Evolutionary conservation across 2,888 invertebrate species (phyloP).

Genomic region (Drosophila putrida): DNA sequence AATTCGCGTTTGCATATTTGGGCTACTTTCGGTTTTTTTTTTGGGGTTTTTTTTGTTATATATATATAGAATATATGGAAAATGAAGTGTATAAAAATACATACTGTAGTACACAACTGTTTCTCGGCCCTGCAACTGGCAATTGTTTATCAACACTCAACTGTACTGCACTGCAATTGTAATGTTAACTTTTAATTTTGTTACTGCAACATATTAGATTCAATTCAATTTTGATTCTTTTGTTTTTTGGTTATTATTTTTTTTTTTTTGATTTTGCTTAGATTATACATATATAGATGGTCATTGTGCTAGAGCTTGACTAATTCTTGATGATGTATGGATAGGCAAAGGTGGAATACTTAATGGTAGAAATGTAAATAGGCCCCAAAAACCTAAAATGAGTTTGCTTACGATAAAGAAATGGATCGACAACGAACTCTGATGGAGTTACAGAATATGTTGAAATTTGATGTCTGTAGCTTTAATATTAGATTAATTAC

Average conservation of each 20-base stretch:
- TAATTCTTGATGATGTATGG: constrained; percentile 25
- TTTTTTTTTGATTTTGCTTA: constrained; percentile 23
- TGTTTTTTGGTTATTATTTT: too few relatives aligned
- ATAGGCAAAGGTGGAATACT: constrained; percentile 14
- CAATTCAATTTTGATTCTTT: constrained; percentile 41
- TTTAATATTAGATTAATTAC: too few relatives aligned
- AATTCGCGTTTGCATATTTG: constrained; percentile 57
- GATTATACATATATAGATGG: constrained; percentile 23
- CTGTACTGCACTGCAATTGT: constrained; percentile 80
- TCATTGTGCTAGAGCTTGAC: constrained; percentile 40
- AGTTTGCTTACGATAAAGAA: constrained; percentile 20
- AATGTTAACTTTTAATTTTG: constrained; percentile 76
- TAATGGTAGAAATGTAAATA: constrained; percentile 11
- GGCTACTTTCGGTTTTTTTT: constrained; percentile 47
- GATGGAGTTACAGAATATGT: too few relatives aligned
- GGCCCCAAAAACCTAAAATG: constrained; percentile 18
- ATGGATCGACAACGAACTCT: background rate
- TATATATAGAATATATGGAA: constrained; percentile 45
- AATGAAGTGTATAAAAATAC: constrained; percentile 75
- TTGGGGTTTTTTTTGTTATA: constrained; percentile 30
- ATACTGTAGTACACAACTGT: constrained; percentile 73
- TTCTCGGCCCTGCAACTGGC: constrained; percentile 69
- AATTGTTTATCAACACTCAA: constrained; percentile 74
- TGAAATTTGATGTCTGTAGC: too few relatives aligned
- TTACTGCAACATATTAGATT: constrained; percentile 50